These are phyloP conservation scores for Agapornis roseicollis DNA, from an alignment of 2,113 vertebrate genomes.

Conservation along the genomic window DNA sequence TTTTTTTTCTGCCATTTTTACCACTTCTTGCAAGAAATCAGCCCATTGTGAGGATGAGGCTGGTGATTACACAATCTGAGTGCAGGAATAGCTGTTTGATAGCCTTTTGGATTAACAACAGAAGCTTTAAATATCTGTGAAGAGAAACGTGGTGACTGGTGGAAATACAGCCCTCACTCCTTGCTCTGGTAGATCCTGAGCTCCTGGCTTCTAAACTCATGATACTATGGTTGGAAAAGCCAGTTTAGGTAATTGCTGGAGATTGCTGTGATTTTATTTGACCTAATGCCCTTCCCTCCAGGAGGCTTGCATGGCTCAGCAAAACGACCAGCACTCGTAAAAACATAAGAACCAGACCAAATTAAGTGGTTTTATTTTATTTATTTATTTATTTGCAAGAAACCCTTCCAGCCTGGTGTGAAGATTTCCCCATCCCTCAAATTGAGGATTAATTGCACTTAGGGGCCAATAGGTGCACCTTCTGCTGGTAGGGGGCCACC, in stretches of 20 bases:
- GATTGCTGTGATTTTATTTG: neutral
- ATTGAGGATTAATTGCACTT: neutral
- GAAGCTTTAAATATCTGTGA: neutral
- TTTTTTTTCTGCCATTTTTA: neutral
- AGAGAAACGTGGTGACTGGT: neutral
- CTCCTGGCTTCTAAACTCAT: neutral
- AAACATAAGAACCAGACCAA: neutral
- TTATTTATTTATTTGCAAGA: neutral
- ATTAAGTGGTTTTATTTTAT: neutral
- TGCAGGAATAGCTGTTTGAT: neutral
- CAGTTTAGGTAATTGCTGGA: neutral
- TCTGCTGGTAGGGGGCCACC: neutral
- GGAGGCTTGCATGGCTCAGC: neutral
- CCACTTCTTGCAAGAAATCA: neutral
- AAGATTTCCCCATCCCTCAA: neutral
- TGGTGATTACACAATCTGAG: neutral
- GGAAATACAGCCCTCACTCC: neutral
- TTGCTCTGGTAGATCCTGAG: fast-evolving
- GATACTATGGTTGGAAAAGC: neutral
- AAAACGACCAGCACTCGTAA: neutral
- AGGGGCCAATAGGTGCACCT: neutral
- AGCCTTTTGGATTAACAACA: neutral
- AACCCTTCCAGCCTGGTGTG: neutral
- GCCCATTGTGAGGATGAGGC: neutral
- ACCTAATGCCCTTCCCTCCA: neutral